Evolutionary conservation across 1,140 invertebrate genomes (phyloP).

Genomic region (Bilobella aurantiaca): DNA sequence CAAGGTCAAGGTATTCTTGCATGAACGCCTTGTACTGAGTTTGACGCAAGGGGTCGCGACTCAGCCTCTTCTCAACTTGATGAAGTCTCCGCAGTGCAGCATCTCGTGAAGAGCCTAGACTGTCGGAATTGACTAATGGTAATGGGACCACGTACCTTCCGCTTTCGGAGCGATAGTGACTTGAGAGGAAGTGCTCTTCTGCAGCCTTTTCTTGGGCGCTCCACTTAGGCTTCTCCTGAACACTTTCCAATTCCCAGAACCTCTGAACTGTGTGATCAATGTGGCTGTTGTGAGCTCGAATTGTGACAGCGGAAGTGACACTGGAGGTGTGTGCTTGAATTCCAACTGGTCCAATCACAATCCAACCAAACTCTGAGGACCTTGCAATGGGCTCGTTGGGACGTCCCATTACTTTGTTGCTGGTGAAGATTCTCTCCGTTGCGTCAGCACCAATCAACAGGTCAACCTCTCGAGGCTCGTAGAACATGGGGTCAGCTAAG

Average conservation of each 20-base stretch:
- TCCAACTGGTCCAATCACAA: background rate
- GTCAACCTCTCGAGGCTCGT: slow-evolving; percentile 1
- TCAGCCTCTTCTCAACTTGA: no score
- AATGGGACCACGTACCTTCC: no score
- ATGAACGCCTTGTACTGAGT: no score
- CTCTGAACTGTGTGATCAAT: slow-evolving; percentile 16
- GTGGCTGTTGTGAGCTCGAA: slow-evolving; percentile 8
- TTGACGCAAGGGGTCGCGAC: no score
- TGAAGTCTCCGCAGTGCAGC: no score
- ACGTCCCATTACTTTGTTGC: background rate
- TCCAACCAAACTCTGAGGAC: background rate
- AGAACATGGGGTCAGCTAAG: slow-evolving; percentile 1
- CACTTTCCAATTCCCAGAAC: background rate
- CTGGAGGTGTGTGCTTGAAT: background rate
- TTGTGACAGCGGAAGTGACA: background rate
- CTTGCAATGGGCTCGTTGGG: background rate
- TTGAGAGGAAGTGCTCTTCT: no score
- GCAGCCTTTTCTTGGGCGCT: no score
- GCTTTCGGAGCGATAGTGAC: no score
- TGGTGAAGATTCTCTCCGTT: background rate
- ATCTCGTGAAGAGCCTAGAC: no score
- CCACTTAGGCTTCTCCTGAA: no score
- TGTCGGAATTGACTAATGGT: no score
- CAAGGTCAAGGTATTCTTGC: no score
- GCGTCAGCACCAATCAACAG: slow-evolving; percentile 4